These are phyloP conservation scores for Chionoecetes opilio DNA, from an alignment of 1,140 invertebrate genomes.

Conservation along the genomic window DNA sequence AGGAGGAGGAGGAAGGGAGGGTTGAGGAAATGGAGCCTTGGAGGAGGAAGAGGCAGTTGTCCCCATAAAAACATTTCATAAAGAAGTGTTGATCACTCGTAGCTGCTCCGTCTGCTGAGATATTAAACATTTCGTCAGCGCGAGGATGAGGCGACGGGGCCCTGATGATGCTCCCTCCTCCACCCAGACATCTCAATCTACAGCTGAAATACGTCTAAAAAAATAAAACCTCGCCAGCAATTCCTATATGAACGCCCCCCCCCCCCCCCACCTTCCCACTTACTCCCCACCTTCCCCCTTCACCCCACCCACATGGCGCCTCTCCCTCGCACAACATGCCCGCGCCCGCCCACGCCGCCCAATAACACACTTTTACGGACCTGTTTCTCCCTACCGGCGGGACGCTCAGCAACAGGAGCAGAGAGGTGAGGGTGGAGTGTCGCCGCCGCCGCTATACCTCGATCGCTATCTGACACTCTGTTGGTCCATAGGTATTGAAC, in stretches of 20 bases:
- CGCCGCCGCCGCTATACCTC: background rate
- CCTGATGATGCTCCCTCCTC: background rate
- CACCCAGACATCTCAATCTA: background rate
- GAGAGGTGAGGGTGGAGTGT: background rate
- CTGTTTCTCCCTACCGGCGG: background rate
- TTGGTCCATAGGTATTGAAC: background rate
- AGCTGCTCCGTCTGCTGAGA: background rate
- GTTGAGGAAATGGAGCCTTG: background rate
- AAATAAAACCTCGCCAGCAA: background rate
- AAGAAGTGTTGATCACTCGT: slow-evolving; percentile 5
- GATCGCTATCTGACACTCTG: background rate
- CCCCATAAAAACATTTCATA: slow-evolving; percentile 21
- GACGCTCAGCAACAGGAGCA: background rate
- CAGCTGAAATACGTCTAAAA: background rate
- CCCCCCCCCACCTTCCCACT: too few relatives aligned
- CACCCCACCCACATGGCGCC: background rate
- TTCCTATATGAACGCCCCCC: background rate
- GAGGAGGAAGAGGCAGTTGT: background rate
- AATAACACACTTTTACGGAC: background rate
- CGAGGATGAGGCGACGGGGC: background rate
- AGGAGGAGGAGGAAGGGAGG: background rate
- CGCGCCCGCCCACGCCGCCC: background rate
- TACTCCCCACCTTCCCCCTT: too few relatives aligned
- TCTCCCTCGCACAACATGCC: background rate
- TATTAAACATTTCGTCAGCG: slow-evolving; percentile 29